phyloP scores from a whole-genome alignment of 2,888 invertebrate species.

The Eumerus sabulonum region DNA sequence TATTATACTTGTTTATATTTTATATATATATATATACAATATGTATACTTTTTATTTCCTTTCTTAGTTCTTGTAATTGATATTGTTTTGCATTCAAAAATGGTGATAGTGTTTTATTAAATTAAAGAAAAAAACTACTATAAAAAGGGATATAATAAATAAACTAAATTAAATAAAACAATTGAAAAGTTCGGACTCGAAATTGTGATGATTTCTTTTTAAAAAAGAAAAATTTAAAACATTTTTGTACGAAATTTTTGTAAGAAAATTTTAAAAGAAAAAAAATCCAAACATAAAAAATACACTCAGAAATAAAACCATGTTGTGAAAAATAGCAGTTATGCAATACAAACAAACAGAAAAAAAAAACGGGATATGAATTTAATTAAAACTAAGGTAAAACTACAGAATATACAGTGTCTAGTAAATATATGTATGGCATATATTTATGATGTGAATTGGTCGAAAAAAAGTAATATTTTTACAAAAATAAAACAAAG shows the following conservation, averaged over 20 bases:
- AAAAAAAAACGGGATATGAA: constrained; percentile 12
- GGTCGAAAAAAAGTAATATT: constrained; percentile 42
- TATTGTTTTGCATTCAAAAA: constrained; percentile 50
- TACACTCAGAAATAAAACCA: background rate
- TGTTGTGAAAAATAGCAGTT: constrained; percentile 53
- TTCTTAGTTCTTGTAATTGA: constrained; percentile 53
- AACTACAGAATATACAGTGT: constrained; percentile 27
- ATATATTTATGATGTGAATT: constrained; percentile 51
- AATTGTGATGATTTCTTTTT: constrained; percentile 68
- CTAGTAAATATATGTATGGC: constrained; percentile 47
- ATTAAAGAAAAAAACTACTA: constrained; percentile 18
- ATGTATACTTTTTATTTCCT: constrained; percentile 34
- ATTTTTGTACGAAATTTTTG: constrained; percentile 65
- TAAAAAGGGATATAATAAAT: constrained; percentile 15
- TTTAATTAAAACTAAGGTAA: constrained; percentile 20
- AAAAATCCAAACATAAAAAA: constrained; percentile 30
- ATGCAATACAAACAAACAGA: no score
- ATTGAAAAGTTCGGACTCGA: constrained; percentile 57
- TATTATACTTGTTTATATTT: constrained; percentile 55
- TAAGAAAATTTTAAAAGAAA: constrained; percentile 51
- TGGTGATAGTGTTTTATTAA: constrained; percentile 61
- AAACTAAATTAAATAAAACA: constrained; percentile 17
- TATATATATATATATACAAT: constrained; percentile 21
- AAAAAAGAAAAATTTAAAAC: constrained; percentile 58
- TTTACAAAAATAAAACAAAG: constrained; percentile 27